Base-by-base conservation (phyloP, 2,888 invertebrate species). In the Dolomedes plantarius region DNA sequence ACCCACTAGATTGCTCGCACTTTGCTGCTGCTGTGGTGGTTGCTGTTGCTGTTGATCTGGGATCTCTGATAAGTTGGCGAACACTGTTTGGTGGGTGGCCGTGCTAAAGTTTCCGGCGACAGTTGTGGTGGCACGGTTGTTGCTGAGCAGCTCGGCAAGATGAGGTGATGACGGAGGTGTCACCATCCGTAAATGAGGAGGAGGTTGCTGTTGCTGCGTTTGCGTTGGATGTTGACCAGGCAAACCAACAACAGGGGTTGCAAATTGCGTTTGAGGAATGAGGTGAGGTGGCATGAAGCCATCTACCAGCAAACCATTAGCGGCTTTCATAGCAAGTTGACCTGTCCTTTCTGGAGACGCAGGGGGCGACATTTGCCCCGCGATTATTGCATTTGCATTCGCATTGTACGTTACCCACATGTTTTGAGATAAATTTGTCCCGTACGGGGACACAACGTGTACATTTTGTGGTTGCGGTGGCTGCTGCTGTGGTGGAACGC, bases 101-200 rank as follows among this genome's bases (percentile, higher is more conserved):
- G 71, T 41, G 3, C 50, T 46, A 5, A 71, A 72, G 75, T 74
- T 83, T 1, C 68, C 68, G 28, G 68, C 32, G 50, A 39, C 68
- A 1, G 74, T 74, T 9, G 77, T 82, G 23, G 80, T 76, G 79
- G 80, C 86, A 75, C 86, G 86, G 36, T 79, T 80, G 64, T 80
- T 88, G 78, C 68, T 85, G 46, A 91, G 89, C 32, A 91, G 89
- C 85, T 92, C 92, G 6, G 91, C 91, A n/a, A 92, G 90, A 88
- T 92, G 92, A 2, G 93, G 93, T 1, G 93, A 92, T 1, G 93
- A 92, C n/a, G 93, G 93, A 1, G 93, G 93, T 1, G 93, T 92
- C 90, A 93, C 92, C 89, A 93, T 90, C 89, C 91, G 89, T 87
- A 90, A 89, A 75, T 90, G 89, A 32, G 86, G 82, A 0, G 72